Conservation (phyloP, 35 echinoderm and acorn worm species). For the Heliocidaris tuberculata region DNA sequence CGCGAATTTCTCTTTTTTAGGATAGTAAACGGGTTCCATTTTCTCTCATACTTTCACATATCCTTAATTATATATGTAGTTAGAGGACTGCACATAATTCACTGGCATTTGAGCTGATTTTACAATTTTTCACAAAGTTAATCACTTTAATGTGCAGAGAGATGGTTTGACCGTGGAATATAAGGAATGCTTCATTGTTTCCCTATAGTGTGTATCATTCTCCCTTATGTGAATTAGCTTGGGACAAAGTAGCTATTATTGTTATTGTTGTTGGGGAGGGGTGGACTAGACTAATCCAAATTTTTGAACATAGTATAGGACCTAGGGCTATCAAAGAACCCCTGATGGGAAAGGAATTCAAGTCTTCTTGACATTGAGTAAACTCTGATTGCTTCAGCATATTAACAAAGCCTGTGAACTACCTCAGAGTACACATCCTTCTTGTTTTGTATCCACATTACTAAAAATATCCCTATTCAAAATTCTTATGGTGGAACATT, state of each 20-base stretch:
- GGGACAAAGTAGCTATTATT: neutral
- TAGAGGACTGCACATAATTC: too few species aligned
- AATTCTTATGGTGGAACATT: too few species aligned
- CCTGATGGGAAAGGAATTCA: neutral
- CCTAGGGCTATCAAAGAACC: neutral
- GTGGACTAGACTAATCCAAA: neutral
- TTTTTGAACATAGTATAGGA: neutral
- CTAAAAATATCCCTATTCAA: too few species aligned
- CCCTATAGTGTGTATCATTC: neutral
- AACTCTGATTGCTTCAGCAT: neutral
- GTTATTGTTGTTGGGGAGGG: neutral
- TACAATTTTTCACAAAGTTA: too few species aligned
- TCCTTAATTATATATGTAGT: too few species aligned
- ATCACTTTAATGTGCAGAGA: neutral
- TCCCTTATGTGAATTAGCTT: neutral
- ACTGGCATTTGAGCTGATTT: too few species aligned
- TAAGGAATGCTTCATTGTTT: too few species aligned
- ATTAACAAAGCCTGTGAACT: neutral
- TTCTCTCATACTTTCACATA: too few species aligned
- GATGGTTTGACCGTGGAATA: neutral
- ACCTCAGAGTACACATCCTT: too few species aligned
- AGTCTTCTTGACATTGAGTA: neutral
- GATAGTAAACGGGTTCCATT: too few species aligned
- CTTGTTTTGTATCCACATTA: too few species aligned
- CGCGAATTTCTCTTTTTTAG: too few species aligned